A percentile compares a stretch with the other conserved stretches of the same genome.
These are phyloP conservation scores for Cosmopolites sordidus DNA, from an alignment of 2,888 invertebrate species.

Conservation along the genomic window DNA sequence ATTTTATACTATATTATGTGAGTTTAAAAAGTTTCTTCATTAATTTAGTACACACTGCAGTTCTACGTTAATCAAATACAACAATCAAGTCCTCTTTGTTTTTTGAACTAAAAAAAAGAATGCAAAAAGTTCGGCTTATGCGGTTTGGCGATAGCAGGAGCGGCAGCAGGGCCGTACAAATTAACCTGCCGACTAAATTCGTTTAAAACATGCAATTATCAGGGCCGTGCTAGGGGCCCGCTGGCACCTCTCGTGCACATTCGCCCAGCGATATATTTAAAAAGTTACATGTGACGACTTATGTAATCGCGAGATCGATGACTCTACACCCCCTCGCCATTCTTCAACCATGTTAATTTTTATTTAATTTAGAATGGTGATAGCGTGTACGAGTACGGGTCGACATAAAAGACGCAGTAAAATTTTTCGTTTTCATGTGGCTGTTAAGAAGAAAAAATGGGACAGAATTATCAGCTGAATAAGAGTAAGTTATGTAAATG, in stretches of 20 bases:
- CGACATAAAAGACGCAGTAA: background rate
- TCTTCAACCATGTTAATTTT: conserved; percentile 33
- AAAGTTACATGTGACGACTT: conserved; percentile 43
- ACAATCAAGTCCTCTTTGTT: background rate
- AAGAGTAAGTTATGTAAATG: too few species aligned
- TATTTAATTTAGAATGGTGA: conserved; percentile 23
- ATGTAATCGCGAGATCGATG: conserved; percentile 32
- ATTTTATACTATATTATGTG: too few species aligned
- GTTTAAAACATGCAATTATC: conserved; percentile 50
- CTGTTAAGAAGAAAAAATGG: too few species aligned
- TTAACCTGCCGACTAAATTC: conserved; percentile 49
- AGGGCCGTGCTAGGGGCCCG: conserved; percentile 44
- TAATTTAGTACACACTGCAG: background rate
- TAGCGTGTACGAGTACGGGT: background rate
- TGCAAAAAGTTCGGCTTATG: conserved; percentile 1
- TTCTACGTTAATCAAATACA: background rate
- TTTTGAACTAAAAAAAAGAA: background rate
- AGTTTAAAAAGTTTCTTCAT: background rate
- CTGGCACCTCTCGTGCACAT: conserved; percentile 43
- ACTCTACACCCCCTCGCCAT: too few species aligned
- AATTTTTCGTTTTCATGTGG: background rate
- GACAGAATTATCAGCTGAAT: too few species aligned
- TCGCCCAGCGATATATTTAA: conserved; percentile 22
- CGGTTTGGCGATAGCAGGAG: background rate
- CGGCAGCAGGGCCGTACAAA: conserved; percentile 38